Base-by-base conservation (phyloP, 2,797 vertebrate species). In the Uromys caudimaculatus region DNA sequence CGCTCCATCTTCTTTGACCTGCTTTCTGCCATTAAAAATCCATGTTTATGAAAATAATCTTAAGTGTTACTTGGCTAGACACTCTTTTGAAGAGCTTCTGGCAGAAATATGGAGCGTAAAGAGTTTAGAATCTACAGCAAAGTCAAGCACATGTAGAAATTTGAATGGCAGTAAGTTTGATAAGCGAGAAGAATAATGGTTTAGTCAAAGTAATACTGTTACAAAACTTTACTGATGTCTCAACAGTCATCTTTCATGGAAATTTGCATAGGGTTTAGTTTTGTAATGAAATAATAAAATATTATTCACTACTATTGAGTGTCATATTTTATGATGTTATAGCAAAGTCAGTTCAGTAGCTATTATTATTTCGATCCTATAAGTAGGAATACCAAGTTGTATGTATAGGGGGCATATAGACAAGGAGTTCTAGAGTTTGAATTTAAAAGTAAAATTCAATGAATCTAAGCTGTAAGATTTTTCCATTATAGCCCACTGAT, bases 271-370 rank as follows among this genome's bases (percentile, higher is more conserved):
- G 4, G 1, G 83, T 90, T 92, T 81, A 23, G 83, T 69, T 67
- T 21, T 88, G 16, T 9, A 84, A 78, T 86, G 47, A 91, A 91
- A 81, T 38, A 90, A 64, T 82, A 87, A 90, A 76, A 32, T 85
- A 41, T 16, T 58, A 38, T 13, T 29, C 8, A n/a, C 1, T 35
- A n/a, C 64, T 77, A 32, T 11, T 78, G 58, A 50, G 3, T 77
- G 79, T 56, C 58, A 13, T 88, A 8, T 12, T 81, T 52, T 2
- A 47, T 38, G 50, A 67, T 14, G 14, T 77, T 75, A 83, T 16
- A 6, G 64, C 56, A 64, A 21, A 17, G 3, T 23, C 17, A 54
- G 10, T 83, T 29, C 50, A 0, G 11, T 77, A 5, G 12, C 38
- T 83, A 0, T 81, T 47, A 71, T 58, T 94, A 79, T 60, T 92